Evolutionary conservation across 1,140 invertebrate species (phyloP).

Genomic region (Orius insidiosus): DNA sequence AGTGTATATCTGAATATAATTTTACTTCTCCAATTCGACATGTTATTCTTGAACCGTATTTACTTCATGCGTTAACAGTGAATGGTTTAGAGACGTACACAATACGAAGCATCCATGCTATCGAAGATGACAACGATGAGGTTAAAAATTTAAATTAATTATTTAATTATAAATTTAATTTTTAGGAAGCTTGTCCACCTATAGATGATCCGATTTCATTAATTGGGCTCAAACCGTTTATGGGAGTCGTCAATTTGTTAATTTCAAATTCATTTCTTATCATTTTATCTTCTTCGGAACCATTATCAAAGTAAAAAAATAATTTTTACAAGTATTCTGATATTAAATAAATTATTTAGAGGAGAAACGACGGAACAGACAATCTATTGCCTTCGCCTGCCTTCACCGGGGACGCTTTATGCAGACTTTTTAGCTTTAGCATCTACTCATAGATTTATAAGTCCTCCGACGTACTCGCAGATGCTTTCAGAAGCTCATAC

Average conservation of each 20-base stretch:
- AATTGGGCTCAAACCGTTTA: constrained; percentile 51
- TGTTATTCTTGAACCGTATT: constrained; percentile 44
- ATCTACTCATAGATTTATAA: constrained; percentile 33
- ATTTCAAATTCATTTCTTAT: constrained; percentile 41
- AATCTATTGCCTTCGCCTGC: constrained; percentile 43
- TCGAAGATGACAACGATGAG: constrained; percentile 17
- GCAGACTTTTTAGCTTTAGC: constrained; percentile 47
- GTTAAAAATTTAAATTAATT: too few species aligned
- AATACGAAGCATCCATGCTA: constrained; percentile 36
- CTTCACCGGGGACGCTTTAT: constrained; percentile 38
- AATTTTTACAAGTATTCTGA: constrained; percentile 19
- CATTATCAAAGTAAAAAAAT: constrained; percentile 27
- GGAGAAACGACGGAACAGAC: constrained; percentile 29
- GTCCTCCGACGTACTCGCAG: constrained; percentile 39
- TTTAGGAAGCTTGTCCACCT: constrained; percentile 34
- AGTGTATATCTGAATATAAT: constrained; percentile 31
- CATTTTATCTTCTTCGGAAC: constrained; percentile 41
- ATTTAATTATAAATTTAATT: constrained; percentile 7
- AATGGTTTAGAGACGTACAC: constrained; percentile 65
- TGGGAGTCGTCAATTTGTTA: constrained; percentile 47
- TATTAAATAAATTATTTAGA: constrained; percentile 15
- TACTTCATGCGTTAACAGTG: constrained; percentile 56
- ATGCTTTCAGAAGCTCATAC: constrained; percentile 46
- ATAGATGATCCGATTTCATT: constrained; percentile 47
- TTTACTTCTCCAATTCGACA: constrained; percentile 51